A percentile compares a stretch with the other conserved stretches of the same genome.
These are phyloP conservation scores for Peromyscus polionotus DNA, from an alignment of 2,113 vertebrate species.

Conservation along the genomic window DNA sequence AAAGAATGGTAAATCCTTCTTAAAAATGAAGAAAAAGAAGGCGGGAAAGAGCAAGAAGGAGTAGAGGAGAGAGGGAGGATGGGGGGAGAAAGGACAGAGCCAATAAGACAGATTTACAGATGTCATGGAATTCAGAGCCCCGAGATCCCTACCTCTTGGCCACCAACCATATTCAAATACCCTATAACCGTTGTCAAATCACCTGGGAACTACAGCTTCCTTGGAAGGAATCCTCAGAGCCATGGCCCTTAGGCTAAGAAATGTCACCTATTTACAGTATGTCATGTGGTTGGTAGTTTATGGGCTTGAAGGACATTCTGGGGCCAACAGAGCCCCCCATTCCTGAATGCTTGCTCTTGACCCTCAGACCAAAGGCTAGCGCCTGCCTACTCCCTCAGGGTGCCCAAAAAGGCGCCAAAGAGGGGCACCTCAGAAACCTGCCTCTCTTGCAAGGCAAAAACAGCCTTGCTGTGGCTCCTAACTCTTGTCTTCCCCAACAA, in stretches of 20 bases:
- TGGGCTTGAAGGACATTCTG: neutral
- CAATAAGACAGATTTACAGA: neutral
- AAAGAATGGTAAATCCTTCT: neutral
- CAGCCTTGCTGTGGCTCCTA: neutral
- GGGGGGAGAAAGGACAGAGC: neutral
- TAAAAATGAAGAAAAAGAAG: neutral
- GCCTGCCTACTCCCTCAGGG: neutral
- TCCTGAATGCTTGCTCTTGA: neutral
- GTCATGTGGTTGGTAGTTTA: neutral
- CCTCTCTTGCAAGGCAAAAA: neutral
- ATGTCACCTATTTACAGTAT: neutral
- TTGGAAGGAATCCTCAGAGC: neutral
- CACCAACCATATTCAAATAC: neutral
- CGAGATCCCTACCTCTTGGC: neutral
- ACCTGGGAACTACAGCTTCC: neutral
- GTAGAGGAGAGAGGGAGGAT: no score
- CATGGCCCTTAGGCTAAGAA: neutral
- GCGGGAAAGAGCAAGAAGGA: no score
- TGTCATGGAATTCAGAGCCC: neutral
- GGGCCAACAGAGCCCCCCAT: neutral
- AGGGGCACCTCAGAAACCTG: neutral
- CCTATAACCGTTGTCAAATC: neutral
- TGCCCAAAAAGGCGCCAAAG: neutral
- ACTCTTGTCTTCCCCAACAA: neutral
- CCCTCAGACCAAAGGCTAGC: neutral